Evolutionary conservation across 1,140 invertebrate genomes (phyloP).

Genomic region (Philopotamus ludificatus): DNA sequence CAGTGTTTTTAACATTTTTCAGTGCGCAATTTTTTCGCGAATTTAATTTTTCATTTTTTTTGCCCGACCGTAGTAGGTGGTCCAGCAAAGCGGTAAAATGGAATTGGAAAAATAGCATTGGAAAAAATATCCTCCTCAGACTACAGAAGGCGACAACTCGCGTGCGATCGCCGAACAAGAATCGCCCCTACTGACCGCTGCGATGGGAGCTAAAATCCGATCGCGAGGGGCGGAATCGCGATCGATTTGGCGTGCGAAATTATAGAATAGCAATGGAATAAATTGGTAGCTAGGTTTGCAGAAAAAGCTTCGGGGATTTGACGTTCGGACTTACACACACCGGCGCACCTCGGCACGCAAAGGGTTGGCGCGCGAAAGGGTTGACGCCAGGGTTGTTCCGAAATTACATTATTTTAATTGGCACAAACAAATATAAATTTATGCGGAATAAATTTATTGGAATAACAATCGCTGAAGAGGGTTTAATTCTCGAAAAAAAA

Average conservation of each 20-base stretch:
- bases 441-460: neutral
- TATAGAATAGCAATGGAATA: conserved; percentile 43
- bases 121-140: conserved; percentile 33
- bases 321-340: conserved; percentile 42
- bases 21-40: conserved; percentile 42
- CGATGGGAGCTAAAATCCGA: neutral
- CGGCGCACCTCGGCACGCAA: neutral
- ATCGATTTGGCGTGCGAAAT: conserved; percentile 36
- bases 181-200: neutral
- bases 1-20: conserved; percentile 43
- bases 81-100: conserved; percentile 42
- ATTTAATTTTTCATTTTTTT: conserved; percentile 43
- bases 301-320: conserved; percentile 43
- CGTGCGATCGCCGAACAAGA: neutral
- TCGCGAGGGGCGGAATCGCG: neutral
- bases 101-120: conserved; percentile 43
- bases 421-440: neutral
- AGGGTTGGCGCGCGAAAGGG: conserved; percentile 3
- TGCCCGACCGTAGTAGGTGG: conserved; percentile 27
- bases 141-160: conserved; percentile 23
- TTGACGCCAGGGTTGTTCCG: neutral
- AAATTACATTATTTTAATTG: neutral
- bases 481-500: neutral
- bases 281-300: conserved; percentile 43
- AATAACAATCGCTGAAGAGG: neutral